Evolutionary conservation across 1,140 invertebrate genomes (phyloP).

Genomic region (Leptinotarsa texana): DNA sequence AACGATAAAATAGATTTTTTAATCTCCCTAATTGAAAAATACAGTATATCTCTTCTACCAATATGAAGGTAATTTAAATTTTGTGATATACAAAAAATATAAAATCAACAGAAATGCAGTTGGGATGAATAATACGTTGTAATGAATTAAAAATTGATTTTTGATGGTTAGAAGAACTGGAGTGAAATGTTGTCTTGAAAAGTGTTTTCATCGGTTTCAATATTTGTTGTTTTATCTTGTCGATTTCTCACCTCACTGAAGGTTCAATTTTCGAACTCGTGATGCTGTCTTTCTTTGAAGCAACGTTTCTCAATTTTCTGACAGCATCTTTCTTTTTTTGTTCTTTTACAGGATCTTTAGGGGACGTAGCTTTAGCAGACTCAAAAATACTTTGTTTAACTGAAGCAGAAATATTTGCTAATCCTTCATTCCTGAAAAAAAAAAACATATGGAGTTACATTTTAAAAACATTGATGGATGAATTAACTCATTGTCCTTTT

Average conservation of each 20-base stretch:
- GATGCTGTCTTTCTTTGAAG: constrained; percentile 29
- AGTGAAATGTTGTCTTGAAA: too few relatives aligned
- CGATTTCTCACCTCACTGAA: constrained; percentile 33
- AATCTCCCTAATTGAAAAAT: too few relatives aligned
- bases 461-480: neutral
- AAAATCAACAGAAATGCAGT: too few relatives aligned
- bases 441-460: neutral
- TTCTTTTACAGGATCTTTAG: constrained; percentile 37
- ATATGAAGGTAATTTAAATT: too few relatives aligned
- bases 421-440: neutral
- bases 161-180: too few relatives aligned
- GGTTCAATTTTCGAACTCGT: constrained; percentile 37
- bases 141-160: too few relatives aligned
- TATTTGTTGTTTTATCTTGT: too few relatives aligned
- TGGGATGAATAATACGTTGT: too few relatives aligned
- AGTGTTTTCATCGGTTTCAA: too few relatives aligned
- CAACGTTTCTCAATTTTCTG: constrained; percentile 23
- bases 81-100: too few relatives aligned
- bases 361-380: neutral
- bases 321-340: constrained; percentile 29
- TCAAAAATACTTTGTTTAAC: neutral
- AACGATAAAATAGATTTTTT: too few relatives aligned
- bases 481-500: neutral
- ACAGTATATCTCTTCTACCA: too few relatives aligned
- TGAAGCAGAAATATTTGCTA: neutral